phyloP scores from a whole-genome alignment of 2,797 vertebrate genomes.

The Dendrocincla fuliginosa region DNA sequence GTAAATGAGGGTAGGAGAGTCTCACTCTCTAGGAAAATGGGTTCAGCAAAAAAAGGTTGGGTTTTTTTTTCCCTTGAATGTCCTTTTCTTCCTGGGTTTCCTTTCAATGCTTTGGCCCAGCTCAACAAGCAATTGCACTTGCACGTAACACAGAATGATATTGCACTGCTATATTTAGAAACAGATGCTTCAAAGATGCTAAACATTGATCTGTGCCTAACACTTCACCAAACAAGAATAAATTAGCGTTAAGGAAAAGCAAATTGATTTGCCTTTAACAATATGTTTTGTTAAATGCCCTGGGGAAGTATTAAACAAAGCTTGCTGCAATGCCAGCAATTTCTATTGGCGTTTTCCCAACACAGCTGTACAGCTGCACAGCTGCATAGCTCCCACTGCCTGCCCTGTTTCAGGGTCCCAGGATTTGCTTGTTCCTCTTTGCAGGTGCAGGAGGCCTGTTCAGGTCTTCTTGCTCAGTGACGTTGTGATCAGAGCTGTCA shows the following conservation, averaged over 20 bases:
- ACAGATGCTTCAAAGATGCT: not conserved
- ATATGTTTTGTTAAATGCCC: not conserved
- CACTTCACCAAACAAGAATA: not conserved
- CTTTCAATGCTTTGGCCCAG: not conserved
- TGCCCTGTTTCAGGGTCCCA: not conserved
- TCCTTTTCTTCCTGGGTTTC: not conserved
- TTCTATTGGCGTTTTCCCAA: not conserved
- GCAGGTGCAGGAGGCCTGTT: constrained; percentile 12
- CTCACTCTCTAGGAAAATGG: not conserved
- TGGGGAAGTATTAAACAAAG: not conserved
- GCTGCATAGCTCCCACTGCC: not conserved
- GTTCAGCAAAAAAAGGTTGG: not conserved
- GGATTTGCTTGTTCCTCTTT: constrained; percentile 43
- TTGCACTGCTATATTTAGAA: not conserved
- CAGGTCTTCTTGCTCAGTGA: constrained; percentile 76
- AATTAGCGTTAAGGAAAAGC: not conserved
- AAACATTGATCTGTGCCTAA: not conserved
- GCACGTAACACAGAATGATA: accelerated
- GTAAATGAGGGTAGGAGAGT: not conserved
- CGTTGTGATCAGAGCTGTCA: constrained; percentile 69
- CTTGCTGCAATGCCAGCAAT: not conserved
- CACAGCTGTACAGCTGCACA: not conserved
- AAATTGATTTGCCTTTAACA: not conserved
- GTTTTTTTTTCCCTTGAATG: not conserved
- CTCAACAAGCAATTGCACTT: not conserved